These are phyloP conservation scores for Antedon mediterranea DNA, from an alignment of 53 echinoderm and acorn worm genomes.

Conservation along the genomic window DNA sequence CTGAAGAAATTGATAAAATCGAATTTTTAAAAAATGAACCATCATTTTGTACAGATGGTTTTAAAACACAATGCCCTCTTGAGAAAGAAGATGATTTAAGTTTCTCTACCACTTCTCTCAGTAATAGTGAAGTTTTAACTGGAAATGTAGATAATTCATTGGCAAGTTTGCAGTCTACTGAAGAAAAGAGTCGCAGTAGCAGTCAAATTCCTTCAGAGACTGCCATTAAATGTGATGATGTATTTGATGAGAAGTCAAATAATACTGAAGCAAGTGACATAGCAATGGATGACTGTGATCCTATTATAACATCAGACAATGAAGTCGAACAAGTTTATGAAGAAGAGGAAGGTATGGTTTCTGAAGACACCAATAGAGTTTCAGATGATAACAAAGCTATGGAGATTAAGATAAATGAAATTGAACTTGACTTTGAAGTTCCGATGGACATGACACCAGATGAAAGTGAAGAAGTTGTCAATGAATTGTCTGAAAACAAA, in stretches of 20 bases:
- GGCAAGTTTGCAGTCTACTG: not conserved
- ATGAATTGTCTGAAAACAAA: not conserved
- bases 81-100: not conserved
- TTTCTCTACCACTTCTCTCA: not conserved
- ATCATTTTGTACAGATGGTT: not conserved
- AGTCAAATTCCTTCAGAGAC: not conserved
- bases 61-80: not conserved
- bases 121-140: no score
- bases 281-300: not conserved
- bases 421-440: not conserved
- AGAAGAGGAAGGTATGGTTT: not conserved
- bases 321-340: not conserved
- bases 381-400: not conserved
- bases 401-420: not conserved
- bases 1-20: not conserved
- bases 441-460: not conserved
- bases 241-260: not conserved
- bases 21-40: not conserved
- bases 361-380: not conserved
- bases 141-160: not conserved
- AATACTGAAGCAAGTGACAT: not conserved
- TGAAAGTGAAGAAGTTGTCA: not conserved
- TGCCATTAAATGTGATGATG: not conserved
- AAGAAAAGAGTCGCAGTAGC: not conserved
- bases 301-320: no score